A percentile compares a stretch with the other conserved stretches of the same genome.
phyloP scores from a whole-genome alignment of 2,888 invertebrate genomes.

The Nephrotoma guestfalica region DNA sequence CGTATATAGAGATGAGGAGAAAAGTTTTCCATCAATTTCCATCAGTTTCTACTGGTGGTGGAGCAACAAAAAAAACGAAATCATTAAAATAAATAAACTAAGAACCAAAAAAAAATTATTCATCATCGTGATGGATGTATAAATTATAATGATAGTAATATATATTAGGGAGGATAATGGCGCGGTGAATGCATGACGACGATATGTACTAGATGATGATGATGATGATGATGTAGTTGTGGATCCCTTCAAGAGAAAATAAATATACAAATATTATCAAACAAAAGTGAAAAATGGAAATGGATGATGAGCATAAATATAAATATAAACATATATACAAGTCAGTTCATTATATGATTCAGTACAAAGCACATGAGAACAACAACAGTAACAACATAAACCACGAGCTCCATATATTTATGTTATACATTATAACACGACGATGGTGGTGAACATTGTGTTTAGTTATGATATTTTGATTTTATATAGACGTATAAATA shows the following conservation, averaged over 20 bases:
- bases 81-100: not conserved
- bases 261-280: not conserved
- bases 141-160: not conserved
- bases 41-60: not conserved
- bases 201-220: not conserved
- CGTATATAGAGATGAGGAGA: not conserved
- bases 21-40: not conserved
- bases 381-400: no score
- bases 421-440: not conserved
- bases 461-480: not conserved
- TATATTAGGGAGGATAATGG: not conserved
- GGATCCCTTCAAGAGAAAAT: not conserved
- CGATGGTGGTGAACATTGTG: not conserved
- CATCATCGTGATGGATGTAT: not conserved
- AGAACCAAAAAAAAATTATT: not conserved
- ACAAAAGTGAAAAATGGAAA: not conserved
- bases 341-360: not conserved
- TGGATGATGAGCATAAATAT: not conserved
- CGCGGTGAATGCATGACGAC: not conserved
- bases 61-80: not conserved
- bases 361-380: not conserved
- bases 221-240: not conserved
- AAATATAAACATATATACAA: not conserved
- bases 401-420: not conserved
- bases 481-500: not conserved